Conservation (phyloP, 2,797 vertebrate species). For the Nyctibius grandis region DNA sequence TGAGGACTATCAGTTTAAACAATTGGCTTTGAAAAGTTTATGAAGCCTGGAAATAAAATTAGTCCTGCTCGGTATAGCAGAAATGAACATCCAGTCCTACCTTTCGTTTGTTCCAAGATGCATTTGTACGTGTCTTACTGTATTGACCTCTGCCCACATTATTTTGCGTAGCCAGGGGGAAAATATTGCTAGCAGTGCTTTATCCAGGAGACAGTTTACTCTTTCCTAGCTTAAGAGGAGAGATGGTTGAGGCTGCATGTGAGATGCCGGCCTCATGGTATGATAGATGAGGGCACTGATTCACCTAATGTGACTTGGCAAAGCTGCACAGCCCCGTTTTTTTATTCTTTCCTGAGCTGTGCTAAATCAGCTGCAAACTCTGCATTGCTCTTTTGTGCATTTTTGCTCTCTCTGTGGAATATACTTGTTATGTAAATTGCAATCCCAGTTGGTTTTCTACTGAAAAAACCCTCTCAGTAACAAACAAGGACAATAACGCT, state of each 20-base stretch:
- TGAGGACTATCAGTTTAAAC: neutral
- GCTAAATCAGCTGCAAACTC: slow-evolving; percentile 48
- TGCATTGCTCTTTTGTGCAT: neutral
- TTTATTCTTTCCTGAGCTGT: neutral
- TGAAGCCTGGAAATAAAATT: neutral
- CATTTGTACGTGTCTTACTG: neutral
- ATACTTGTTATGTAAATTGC: neutral
- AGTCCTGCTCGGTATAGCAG: neutral
- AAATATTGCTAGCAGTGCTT: neutral
- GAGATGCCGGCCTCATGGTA: neutral
- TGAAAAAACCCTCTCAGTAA: neutral
- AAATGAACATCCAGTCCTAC: neutral
- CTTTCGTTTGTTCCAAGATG: neutral
- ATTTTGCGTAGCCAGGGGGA: neutral
- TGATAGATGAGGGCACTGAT: neutral
- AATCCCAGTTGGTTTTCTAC: neutral
- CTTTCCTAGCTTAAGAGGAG: neutral
- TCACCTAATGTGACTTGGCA: slow-evolving; percentile 21
- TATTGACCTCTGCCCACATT: neutral
- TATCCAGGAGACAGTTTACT: neutral
- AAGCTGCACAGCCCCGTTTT: neutral
- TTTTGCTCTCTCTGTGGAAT: neutral
- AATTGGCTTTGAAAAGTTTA: neutral
- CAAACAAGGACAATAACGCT: neutral
- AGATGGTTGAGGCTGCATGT: neutral